Base-by-base conservation (phyloP, 2,888 invertebrate species). In the Cabera pusaria region DNA sequence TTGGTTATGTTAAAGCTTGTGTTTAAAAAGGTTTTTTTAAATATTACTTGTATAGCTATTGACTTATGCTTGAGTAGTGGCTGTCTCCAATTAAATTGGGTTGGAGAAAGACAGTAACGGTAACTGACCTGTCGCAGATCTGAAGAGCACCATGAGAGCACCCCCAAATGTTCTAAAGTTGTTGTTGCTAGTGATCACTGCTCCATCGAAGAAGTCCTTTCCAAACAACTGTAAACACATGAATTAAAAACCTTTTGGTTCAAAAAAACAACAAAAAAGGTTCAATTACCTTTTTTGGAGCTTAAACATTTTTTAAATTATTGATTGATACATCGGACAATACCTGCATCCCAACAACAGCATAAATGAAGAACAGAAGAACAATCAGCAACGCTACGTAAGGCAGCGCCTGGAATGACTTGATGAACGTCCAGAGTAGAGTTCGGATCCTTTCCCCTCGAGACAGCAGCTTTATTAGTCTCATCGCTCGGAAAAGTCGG, bases 291-390 rank as follows among this genome's bases (percentile, higher is more conserved):
- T n/a, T n/a, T n/a, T n/a, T n/a, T n/a, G n/a, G n/a, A n/a, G n/a
- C n/a, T n/a, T n/a, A n/a, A n/a, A n/a, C n/a, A n/a, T n/a, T n/a
- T n/a, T n/a, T n/a, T n/a, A n/a, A n/a, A n/a, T n/a, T n/a, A n/a
- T n/a, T n/a, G n/a, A n/a, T n/a, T n/a, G n/a, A n/a, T n/a, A n/a
- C n/a, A n/a, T n/a, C n/a, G n/a, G n/a, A n/a, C 28, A 74, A 71
- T 78, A 97, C 98, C 93, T 99, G 98, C 99, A 99, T 99, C 51
- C 99, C 99, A 68, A 99, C 98, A 3, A 99, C 99, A 58, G 99
- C 99, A 79, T 99, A 99, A 71, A 99, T 99, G 89, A 99, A 99
- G 90, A 99, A 99, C 48, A 99, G 91, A 91, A 99, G 94, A 6
- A 99, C 98, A 67, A 99, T 99, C 34, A 99, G 91, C 48, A 99